A percentile compares a stretch with the other conserved stretches of the same genome.
Conservation (phyloP, 1,140 invertebrate genomes). For the Atta colombica region DNA sequence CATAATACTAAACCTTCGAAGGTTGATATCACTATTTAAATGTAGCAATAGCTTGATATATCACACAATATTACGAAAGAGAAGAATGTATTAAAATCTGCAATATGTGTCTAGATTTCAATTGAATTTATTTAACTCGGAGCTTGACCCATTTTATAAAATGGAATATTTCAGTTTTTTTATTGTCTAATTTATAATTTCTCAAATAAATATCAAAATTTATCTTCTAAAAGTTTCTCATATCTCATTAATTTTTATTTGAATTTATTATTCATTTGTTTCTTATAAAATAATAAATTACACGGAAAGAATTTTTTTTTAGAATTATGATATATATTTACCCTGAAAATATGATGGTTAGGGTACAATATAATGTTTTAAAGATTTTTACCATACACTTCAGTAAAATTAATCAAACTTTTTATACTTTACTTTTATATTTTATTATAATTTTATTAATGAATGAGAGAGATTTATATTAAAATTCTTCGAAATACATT, state of each 20-base stretch:
- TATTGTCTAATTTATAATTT: neutral
- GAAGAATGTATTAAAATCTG: neutral
- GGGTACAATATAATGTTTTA: too few relatives aligned
- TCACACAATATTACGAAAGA: neutral
- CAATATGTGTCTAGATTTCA: neutral
- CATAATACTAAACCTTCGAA: constrained; percentile 38
- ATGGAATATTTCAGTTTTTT: neutral
- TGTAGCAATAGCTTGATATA: constrained; percentile 9
- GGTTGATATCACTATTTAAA: constrained; percentile 35
- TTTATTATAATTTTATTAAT: too few relatives aligned
- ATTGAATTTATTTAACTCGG: neutral
- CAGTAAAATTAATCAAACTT: too few relatives aligned
- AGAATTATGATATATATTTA: too few relatives aligned
- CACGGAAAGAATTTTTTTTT: too few relatives aligned
- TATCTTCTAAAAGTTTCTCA: neutral
- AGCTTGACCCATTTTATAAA: neutral
- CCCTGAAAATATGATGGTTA: too few relatives aligned
- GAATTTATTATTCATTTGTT: neutral
- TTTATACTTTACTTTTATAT: too few relatives aligned
- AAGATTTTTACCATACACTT: too few relatives aligned
- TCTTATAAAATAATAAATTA: neutral
- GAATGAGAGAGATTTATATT: too few relatives aligned
- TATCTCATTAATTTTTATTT: too few relatives aligned
- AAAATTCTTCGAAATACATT: too few relatives aligned
- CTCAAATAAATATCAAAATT: neutral